Conservation (phyloP, 2,113 vertebrate species). For the Urocolius indicus region DNA sequence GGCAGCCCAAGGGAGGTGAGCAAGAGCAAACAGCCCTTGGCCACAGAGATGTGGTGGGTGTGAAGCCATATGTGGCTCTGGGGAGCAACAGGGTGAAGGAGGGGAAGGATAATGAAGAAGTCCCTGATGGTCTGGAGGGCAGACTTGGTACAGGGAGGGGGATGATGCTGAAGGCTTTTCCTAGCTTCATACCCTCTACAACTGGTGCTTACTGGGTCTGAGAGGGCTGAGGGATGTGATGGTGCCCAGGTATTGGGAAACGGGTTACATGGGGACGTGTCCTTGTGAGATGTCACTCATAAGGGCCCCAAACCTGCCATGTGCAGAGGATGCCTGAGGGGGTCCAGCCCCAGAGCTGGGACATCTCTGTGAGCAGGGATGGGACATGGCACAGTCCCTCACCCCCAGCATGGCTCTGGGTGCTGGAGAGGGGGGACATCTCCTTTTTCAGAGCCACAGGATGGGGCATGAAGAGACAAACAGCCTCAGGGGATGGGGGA, state of each 20-base stretch:
- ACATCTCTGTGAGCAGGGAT: rapidly evolving
- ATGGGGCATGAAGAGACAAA: background rate
- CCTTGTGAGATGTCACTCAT: background rate
- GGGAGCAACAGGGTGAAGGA: background rate
- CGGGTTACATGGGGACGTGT: rapidly evolving
- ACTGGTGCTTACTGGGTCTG: background rate
- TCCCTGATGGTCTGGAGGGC: background rate
- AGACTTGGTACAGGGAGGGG: rapidly evolving
- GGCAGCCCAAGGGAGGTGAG: background rate
- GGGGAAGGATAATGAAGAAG: background rate
- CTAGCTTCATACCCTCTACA: background rate
- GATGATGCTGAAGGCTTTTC: background rate
- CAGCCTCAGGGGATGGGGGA: background rate
- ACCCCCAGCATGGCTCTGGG: rapidly evolving
- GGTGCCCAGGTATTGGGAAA: background rate
- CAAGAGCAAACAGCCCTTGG: background rate
- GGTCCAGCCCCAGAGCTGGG: background rate
- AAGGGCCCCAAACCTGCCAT: background rate
- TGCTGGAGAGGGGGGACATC: too few relatives aligned
- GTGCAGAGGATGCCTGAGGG: background rate
- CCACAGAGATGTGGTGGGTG: rapidly evolving
- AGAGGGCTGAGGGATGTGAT: rapidly evolving
- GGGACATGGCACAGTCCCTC: background rate
- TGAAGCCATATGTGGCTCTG: background rate
- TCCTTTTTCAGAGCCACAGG: background rate